phyloP scores from a whole-genome alignment of 2,113 vertebrate species.

The Apeltes quadracus region DNA sequence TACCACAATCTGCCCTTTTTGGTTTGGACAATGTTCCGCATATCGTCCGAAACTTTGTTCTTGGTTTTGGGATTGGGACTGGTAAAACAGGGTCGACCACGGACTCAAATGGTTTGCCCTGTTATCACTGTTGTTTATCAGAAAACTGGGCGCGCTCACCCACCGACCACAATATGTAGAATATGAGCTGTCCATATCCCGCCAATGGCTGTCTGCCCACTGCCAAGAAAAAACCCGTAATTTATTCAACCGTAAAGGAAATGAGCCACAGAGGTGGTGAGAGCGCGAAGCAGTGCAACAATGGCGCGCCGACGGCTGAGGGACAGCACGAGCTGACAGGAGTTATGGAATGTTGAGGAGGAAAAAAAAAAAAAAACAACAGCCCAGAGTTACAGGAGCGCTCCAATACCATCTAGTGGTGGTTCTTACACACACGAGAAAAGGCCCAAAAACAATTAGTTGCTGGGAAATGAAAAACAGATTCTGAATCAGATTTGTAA shows the following conservation, averaged over 20 bases:
- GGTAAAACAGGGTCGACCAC: slow-evolving; percentile 14
- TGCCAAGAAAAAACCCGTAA: slow-evolving; percentile 28
- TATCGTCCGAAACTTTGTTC: slow-evolving; percentile 9
- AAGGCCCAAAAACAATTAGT: too few relatives aligned
- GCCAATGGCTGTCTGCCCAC: slow-evolving; percentile 15
- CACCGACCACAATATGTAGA: not conserved
- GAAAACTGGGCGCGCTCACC: too few relatives aligned
- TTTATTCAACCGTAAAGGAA: slow-evolving; percentile 41
- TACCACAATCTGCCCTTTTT: not conserved
- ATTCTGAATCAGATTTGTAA: not conserved
- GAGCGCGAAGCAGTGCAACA: slow-evolving; percentile 16
- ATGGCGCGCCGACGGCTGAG: slow-evolving; percentile 16
- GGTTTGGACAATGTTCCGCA: not conserved
- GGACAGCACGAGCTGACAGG: slow-evolving; percentile 5
- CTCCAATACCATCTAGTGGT: slow-evolving; percentile 66
- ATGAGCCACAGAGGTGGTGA: slow-evolving; percentile 21
- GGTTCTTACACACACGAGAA: not conserved
- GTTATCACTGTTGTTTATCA: too few relatives aligned
- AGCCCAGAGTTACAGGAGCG: slow-evolving; percentile 9
- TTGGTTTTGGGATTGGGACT: slow-evolving; percentile 24
- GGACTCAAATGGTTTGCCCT: slow-evolving; percentile 19
- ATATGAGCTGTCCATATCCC: slow-evolving; percentile 14
- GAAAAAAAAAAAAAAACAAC: not conserved
- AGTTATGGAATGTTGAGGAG: not conserved
- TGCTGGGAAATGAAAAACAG: not conserved